Conservation (phyloP, 2,888 invertebrate genomes). For the Ormyrus nitidulus region DNA sequence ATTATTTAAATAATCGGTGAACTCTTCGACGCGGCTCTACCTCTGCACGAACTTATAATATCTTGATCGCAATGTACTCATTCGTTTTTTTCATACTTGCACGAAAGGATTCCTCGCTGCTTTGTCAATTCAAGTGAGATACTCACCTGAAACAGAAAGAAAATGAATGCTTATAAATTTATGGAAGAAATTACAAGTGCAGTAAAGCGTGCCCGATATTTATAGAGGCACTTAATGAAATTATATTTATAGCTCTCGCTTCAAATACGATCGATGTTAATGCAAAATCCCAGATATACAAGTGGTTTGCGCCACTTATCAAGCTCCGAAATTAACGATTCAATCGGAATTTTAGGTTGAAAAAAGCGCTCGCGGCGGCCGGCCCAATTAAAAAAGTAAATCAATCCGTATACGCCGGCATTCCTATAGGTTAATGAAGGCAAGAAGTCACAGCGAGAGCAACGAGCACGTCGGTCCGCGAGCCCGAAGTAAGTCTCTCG, state of each 20-base stretch:
- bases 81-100: too few species aligned
- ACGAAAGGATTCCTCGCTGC: too few species aligned
- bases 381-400: too few species aligned
- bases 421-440: conserved; percentile 18
- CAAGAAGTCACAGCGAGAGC: conserved; percentile 5
- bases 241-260: neutral
- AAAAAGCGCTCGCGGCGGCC: too few species aligned
- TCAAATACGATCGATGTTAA: too few species aligned
- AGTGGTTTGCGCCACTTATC: too few species aligned
- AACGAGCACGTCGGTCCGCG: conserved; percentile 7
- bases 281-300: too few species aligned
- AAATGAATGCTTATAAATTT: conserved; percentile 7
- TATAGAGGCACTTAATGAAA: neutral
- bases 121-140: neutral
- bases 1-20: neutral
- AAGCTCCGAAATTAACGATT: too few species aligned
- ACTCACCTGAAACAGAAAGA: conserved; percentile 46
- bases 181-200: neutral
- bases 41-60: neutral
- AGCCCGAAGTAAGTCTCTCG: conserved; percentile 26
- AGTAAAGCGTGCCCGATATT: neutral
- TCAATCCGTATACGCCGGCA: neutral
- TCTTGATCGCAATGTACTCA: too few species aligned
- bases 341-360: too few species aligned
- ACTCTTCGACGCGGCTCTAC: neutral